Evolutionary conservation across 2,797 vertebrate species (phyloP).

Genomic region (Cheirogaleus major): DNA sequence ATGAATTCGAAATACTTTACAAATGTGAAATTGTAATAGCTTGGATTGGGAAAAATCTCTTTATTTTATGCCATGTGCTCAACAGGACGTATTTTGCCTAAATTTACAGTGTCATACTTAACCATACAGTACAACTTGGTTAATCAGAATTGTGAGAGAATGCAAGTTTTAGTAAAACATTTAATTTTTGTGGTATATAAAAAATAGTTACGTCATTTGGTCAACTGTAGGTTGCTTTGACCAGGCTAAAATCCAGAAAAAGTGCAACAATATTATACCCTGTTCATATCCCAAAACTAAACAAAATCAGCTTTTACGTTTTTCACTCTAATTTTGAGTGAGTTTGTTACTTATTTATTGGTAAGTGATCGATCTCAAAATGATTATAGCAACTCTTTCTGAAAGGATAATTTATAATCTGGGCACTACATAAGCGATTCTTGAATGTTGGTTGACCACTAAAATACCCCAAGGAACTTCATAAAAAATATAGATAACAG

Average conservation of each 20-base stretch:
- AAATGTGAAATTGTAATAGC: slow-evolving; percentile 30
- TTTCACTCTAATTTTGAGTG: not conserved
- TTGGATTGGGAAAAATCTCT: not conserved
- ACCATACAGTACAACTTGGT: not conserved
- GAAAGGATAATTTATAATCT: not conserved
- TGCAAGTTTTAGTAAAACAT: not conserved
- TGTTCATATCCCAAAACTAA: not conserved
- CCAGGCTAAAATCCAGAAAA: not conserved
- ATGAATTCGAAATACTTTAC: slow-evolving; percentile 53
- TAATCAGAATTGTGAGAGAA: slow-evolving; percentile 11
- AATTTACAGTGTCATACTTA: not conserved
- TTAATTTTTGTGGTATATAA: not conserved
- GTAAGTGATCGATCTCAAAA: not conserved
- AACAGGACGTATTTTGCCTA: not conserved
- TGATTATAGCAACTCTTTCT: slow-evolving; percentile 31
- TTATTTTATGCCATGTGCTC: slow-evolving; percentile 35
- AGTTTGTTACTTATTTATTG: not conserved
- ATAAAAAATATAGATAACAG: not conserved
- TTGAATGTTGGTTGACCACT: not conserved
- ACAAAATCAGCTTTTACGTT: slow-evolving; percentile 13
- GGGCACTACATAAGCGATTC: not conserved
- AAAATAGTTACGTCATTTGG: not conserved
- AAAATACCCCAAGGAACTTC: not conserved
- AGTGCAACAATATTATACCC: not conserved
- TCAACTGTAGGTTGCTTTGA: not conserved